phyloP scores from a whole-genome alignment of 2,797 vertebrate species.

The Enoplosus armatus region DNA sequence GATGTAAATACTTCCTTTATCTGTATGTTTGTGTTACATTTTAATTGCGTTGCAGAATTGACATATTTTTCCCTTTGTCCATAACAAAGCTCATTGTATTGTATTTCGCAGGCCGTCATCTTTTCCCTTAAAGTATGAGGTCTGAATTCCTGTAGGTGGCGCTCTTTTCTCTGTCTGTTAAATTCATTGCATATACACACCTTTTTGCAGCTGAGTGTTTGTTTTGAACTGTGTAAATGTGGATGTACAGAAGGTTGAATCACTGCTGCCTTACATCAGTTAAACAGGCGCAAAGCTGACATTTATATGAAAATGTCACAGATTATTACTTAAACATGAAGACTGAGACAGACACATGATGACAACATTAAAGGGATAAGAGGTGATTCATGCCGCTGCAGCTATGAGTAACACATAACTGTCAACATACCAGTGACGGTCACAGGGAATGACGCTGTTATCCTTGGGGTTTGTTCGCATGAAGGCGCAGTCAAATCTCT shows the following conservation, averaged over 20 bases:
- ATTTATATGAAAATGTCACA: constrained; percentile 38
- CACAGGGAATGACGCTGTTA: constrained; percentile 45
- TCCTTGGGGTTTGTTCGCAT: constrained; percentile 44
- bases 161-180: background rate
- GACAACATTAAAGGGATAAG: constrained; percentile 45
- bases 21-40: background rate
- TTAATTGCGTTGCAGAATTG: background rate
- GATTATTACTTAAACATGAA: constrained; percentile 42
- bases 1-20: background rate
- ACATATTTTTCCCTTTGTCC: background rate
- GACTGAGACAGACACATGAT: constrained; percentile 37
- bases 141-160: background rate
- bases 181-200: background rate
- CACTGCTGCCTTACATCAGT: constrained; percentile 16
- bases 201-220: background rate
- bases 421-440: constrained; percentile 48
- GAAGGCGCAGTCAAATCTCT: constrained; percentile 24
- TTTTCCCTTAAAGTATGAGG: background rate
- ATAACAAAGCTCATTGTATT: background rate
- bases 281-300: constrained; percentile 32
- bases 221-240: background rate
- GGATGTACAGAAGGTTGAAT: constrained; percentile 19
- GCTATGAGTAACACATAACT: constrained; percentile 55
- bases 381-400: constrained; percentile 54
- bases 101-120: background rate